Conservation (phyloP, 2,888 invertebrate species). For the Philereme vetulata region DNA sequence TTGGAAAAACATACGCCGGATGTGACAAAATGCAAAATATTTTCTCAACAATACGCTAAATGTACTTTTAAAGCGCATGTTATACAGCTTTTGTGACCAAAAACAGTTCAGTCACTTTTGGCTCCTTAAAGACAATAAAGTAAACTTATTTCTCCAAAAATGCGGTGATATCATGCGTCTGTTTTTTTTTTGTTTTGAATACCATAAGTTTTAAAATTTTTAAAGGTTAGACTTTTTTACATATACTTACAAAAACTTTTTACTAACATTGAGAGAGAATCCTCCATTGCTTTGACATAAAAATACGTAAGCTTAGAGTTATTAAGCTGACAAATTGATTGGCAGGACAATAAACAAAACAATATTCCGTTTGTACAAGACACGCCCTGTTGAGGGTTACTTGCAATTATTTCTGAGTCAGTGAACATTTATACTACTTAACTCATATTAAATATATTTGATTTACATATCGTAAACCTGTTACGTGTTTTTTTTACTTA, state of each 20-base stretch:
- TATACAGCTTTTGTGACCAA: too few species aligned
- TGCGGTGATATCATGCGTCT: conserved; percentile 3
- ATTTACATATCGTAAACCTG: conserved; percentile 13
- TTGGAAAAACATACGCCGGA: too few species aligned
- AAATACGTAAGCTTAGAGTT: conserved; percentile 16
- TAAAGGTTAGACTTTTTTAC: too few species aligned
- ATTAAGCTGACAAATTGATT: conserved; percentile 49
- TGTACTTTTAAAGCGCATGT: too few species aligned
- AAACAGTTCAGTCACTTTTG: too few species aligned
- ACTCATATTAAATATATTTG: conserved; percentile 14
- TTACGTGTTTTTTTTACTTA: conserved; percentile 1
- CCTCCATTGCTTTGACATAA: conserved; percentile 17
- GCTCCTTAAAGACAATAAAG: too few species aligned
- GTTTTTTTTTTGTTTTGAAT: not conserved
- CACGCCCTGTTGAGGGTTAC: conserved; percentile 47
- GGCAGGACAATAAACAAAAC: conserved; percentile 63
- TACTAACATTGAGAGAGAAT: too few species aligned
- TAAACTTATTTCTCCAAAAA: not conserved
- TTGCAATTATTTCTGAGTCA: conserved; percentile 34
- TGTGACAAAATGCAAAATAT: too few species aligned
- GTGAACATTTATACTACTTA: conserved; percentile 25
- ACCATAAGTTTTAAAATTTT: too few species aligned
- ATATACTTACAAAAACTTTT: too few species aligned
- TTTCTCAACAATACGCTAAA: too few species aligned
- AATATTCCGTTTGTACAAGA: conserved; percentile 43